Conservation (phyloP, 2,113 vertebrate species). For the Apistogramma diplotaenia region DNA sequence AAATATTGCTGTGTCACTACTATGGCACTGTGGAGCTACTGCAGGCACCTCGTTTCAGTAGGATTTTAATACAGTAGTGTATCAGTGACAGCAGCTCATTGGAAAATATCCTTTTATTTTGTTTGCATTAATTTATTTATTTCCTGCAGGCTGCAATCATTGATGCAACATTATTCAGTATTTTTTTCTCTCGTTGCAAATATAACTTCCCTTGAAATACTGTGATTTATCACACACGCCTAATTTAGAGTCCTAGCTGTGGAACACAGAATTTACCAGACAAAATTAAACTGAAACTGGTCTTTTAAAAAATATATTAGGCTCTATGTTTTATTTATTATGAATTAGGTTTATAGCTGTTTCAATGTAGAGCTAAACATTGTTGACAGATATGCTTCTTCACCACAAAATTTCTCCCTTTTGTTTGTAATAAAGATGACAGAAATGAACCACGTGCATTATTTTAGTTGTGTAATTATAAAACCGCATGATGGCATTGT, state of each 20-base stretch:
- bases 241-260: neutral
- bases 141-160: neutral
- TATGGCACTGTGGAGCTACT: neutral
- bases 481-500: too few relatives aligned
- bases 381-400: too few relatives aligned
- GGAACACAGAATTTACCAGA: neutral
- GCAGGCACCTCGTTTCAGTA: neutral
- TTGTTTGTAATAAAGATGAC: too few relatives aligned
- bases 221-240: neutral
- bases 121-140: neutral
- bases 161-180: neutral
- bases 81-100: fast-evolving
- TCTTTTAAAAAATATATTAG: neutral
- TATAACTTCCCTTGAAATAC: neutral
- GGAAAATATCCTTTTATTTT: neutral
- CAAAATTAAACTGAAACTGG: neutral
- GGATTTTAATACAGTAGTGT: neutral
- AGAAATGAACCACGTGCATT: too few relatives aligned
- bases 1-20: neutral
- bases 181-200: neutral
- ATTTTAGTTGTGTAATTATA: too few relatives aligned
- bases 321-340: neutral
- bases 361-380: too few relatives aligned
- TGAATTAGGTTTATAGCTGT: too few relatives aligned
- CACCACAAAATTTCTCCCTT: too few relatives aligned